Conservation (phyloP, 2,797 vertebrate genomes). For the Microchirus variegatus region DNA sequence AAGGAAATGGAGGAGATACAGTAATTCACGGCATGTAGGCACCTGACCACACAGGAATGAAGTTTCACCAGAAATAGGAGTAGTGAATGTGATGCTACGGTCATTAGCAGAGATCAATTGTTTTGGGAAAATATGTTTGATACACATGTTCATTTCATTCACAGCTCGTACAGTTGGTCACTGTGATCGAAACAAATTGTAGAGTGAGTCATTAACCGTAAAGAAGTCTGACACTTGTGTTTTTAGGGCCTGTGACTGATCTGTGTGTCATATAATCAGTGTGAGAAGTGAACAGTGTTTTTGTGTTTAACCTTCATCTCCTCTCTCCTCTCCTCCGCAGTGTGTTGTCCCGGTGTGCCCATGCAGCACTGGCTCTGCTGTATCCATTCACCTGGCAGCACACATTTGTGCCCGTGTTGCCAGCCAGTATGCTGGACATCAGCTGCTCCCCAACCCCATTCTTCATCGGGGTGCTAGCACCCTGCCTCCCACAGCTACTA, state of each 20-base stretch:
- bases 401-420: slow-evolving; percentile 95
- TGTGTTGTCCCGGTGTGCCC: slow-evolving; percentile 91
- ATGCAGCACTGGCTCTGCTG: slow-evolving; percentile 89
- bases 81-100: background rate
- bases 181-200: background rate
- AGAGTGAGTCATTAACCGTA: no score
- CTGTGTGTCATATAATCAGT: slow-evolving; percentile 12
- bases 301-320: background rate
- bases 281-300: slow-evolving; percentile 12
- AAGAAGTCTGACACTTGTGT: no score
- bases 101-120: background rate
- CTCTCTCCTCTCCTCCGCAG: slow-evolving; percentile 60
- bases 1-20: background rate
- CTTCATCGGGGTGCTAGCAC: slow-evolving; percentile 93
- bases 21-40: slow-evolving; percentile 4
- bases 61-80: background rate
- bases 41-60: background rate
- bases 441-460: slow-evolving; percentile 97
- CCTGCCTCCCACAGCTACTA: slow-evolving; percentile 88
- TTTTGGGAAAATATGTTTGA: background rate
- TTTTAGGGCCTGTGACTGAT: background rate
- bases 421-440: slow-evolving; percentile 95
- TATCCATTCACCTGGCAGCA: slow-evolving; percentile 99
- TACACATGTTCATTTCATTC: background rate
- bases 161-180: background rate